Conservation (phyloP, 53 echinoderm and acorn worm species). For the Echinometra lucunter region DNA sequence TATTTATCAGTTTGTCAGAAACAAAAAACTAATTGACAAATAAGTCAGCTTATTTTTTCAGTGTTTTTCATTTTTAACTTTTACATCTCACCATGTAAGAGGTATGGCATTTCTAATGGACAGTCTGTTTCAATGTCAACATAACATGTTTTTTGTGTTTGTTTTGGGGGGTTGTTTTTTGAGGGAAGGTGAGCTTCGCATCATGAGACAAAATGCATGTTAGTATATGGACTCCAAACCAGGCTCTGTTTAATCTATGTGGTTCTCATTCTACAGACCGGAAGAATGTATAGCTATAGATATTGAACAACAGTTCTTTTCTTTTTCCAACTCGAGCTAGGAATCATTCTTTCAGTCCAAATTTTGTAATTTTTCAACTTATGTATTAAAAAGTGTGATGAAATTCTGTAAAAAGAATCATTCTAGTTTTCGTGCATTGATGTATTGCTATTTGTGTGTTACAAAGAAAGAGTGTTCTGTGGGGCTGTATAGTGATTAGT, state of each 20-base stretch:
- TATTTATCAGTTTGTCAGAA: background rate
- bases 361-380: slow-evolving; percentile 61
- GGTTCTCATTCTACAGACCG: background rate
- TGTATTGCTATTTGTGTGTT: background rate
- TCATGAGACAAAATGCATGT: background rate
- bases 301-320: background rate
- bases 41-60: too few relatives aligned
- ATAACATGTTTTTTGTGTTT: background rate
- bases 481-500: too few relatives aligned
- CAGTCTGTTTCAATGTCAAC: background rate
- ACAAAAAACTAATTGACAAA: background rate
- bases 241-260: background rate
- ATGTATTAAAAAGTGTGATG: slow-evolving; percentile 72
- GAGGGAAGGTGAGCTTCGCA: background rate
- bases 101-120: background rate
- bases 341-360: slow-evolving; percentile 58
- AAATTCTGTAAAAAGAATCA: slow-evolving; percentile 51
- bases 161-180: background rate
- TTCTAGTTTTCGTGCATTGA: background rate
- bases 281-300: slow-evolving; percentile 15
- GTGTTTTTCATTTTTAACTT: background rate
- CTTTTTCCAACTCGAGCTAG: background rate
- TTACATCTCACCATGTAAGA: background rate
- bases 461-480: too few relatives aligned
- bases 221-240: background rate